phyloP scores from a whole-genome alignment of 2,888 invertebrate species.

The Caenorhabditis sinica region DNA sequence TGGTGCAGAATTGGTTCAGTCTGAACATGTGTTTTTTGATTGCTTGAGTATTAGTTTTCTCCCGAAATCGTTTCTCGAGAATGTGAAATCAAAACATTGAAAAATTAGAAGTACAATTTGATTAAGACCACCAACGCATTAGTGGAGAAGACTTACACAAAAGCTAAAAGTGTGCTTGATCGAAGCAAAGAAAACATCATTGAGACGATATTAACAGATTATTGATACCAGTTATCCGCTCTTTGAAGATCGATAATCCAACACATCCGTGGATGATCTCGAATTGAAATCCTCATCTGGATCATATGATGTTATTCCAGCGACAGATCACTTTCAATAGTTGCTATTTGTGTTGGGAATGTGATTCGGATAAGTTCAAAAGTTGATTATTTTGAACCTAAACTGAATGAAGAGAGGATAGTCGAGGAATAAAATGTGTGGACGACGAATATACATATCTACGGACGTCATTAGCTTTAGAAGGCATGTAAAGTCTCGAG shows the following conservation, averaged over 20 bases:
- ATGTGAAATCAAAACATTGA: slow-evolving; percentile 21
- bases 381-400: neutral
- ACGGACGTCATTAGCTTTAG: neutral
- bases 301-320: slow-evolving; percentile 14
- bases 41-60: slow-evolving; percentile 6
- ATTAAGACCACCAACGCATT: slow-evolving; percentile 31
- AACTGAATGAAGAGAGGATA: neutral
- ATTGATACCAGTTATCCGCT: slow-evolving; percentile 4
- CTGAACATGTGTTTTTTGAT: neutral
- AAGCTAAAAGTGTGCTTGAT: slow-evolving; percentile 22
- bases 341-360: neutral
- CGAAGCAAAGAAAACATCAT: slow-evolving; percentile 6
- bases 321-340: slow-evolving; percentile 27
- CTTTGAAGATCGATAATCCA: slow-evolving; percentile 48
- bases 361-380: neutral
- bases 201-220: slow-evolving; percentile 22
- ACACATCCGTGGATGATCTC: slow-evolving; percentile 30
- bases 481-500: neutral
- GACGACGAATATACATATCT: neutral
- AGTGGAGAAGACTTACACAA: slow-evolving; percentile 18
- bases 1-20: slow-evolving; percentile 5
- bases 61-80: neutral
- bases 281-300: neutral
- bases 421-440: neutral
- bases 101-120: slow-evolving; percentile 35